Evolutionary conservation across 1,140 invertebrate genomes (phyloP).

Genomic region (Hormaphis cornu): DNA sequence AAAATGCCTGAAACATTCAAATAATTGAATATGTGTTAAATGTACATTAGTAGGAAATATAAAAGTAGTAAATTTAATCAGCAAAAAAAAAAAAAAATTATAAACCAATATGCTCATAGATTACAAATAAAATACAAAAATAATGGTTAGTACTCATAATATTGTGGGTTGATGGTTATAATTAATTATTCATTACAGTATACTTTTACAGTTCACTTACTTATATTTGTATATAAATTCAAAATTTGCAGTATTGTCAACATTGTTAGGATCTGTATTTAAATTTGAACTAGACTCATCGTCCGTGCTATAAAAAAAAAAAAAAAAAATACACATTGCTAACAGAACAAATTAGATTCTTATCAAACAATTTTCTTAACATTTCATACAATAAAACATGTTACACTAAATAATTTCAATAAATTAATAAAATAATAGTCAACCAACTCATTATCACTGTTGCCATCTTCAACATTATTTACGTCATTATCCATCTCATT

Average conservation of each 20-base stretch:
- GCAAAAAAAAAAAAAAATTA: not conserved
- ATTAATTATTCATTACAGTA: not conserved
- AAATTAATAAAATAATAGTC: not conserved
- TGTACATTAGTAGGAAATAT: not conserved
- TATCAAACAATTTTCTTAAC: no score
- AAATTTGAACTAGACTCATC: not conserved
- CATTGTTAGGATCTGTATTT: not conserved
- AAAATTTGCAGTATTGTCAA: not conserved
- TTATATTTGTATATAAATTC: conserved; percentile 15
- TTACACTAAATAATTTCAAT: not conserved
- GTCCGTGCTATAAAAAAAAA: not conserved
- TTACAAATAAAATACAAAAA: not conserved
- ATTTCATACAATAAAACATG: no score
- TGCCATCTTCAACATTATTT: not conserved
- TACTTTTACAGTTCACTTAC: not conserved
- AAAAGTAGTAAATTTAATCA: not conserved
- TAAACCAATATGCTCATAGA: not conserved
- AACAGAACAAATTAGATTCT: no score
- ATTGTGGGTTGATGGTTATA: no score
- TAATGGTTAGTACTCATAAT: no score
- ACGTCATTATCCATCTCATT: not conserved
- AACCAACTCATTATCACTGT: not conserved
- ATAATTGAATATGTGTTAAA: not conserved
- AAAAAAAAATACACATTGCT: no score
- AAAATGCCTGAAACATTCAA: not conserved